Percentiles rank a stretch among this genome's conserved stretches.
Conservation (phyloP, 1,140 invertebrate genomes). For the Meloidogyne hapla region DNA sequence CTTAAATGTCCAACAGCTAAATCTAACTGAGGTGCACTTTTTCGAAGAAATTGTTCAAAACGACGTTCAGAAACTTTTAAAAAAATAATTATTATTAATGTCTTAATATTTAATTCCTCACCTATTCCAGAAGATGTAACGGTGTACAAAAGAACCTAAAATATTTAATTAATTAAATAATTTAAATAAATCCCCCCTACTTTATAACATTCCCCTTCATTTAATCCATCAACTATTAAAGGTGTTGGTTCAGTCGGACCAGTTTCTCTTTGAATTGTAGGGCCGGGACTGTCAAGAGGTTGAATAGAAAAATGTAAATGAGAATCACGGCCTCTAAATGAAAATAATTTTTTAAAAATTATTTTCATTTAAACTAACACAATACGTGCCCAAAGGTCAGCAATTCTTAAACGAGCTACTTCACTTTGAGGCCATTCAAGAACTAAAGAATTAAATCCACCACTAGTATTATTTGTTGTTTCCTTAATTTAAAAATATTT, state of each 20-base stretch:
- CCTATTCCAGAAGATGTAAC: constrained; percentile 59
- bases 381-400: constrained; percentile 57
- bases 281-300: constrained; percentile 14
- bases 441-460: constrained; percentile 7
- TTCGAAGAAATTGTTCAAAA: constrained; percentile 52
- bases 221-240: constrained; percentile 44
- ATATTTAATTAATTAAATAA: constrained; percentile 4
- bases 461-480: constrained; percentile 1
- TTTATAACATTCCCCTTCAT: constrained; percentile 57
- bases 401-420: constrained; percentile 47
- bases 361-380: constrained; percentile 21
- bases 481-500: constrained; percentile 22
- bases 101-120: too few relatives aligned
- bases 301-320: constrained; percentile 56
- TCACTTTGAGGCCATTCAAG: constrained; percentile 50
- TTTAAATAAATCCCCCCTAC: constrained; percentile 19
- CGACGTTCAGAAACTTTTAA: constrained; percentile 49
- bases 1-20: constrained; percentile 50
- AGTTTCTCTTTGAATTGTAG: constrained; percentile 46
- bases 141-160: constrained; percentile 57
- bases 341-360: background rate
- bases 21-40: constrained; percentile 51
- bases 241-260: constrained; percentile 40
- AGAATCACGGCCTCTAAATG: constrained; percentile 47
- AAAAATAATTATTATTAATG: background rate